Evolutionary conservation across 2,113 vertebrate genomes (phyloP).

Genomic region (Anolis carolinensis): DNA sequence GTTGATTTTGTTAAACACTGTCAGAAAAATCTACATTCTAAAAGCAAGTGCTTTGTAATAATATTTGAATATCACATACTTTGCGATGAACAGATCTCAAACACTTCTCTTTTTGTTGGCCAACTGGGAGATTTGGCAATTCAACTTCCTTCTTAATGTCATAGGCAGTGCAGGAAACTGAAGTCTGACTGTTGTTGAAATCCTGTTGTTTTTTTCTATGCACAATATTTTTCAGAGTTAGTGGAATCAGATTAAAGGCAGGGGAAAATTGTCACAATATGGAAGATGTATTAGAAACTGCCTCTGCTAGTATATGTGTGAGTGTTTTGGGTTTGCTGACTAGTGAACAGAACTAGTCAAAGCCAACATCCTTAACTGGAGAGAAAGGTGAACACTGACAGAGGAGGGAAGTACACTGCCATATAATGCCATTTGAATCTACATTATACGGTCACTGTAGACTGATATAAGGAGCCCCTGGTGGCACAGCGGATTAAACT

Average conservation of each 20-base stretch:
- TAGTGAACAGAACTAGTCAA: too few species aligned
- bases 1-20: not conserved
- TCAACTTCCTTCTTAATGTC: too few species aligned
- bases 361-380: not conserved
- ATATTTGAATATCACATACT: not conserved
- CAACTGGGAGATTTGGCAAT: too few species aligned
- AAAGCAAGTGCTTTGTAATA: too few species aligned
- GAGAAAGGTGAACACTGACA: not conserved
- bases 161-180: not conserved
- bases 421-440: too few species aligned
- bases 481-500: too few species aligned
- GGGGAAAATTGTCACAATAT: not conserved
- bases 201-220: not conserved
- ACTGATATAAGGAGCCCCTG: too few species aligned
- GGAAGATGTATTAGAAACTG: not conserved
- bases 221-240: not conserved
- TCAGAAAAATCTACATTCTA: not conserved
- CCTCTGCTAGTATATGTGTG: too few species aligned
- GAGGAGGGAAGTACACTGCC: too few species aligned
- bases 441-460: too few species aligned
- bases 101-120: conserved; percentile 17
- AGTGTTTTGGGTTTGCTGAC: too few species aligned
- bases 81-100: not conserved
- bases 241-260: not conserved
- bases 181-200: not conserved